phyloP scores from a whole-genome alignment of 2,797 vertebrate species.

The Enteromius unitaeniatus region DNA sequence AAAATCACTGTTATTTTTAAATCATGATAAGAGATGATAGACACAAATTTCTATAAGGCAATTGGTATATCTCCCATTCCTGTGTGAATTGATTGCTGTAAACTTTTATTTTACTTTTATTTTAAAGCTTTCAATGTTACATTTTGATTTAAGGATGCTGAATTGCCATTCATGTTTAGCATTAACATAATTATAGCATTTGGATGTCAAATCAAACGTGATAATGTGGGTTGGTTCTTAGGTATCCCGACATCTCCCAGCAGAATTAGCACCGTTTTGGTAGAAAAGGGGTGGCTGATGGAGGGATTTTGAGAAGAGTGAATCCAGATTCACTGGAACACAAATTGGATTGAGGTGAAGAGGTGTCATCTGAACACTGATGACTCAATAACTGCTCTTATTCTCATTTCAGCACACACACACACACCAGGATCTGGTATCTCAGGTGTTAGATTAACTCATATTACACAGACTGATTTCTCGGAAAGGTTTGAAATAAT shows the following conservation, averaged over 20 bases:
- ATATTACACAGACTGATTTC: not conserved
- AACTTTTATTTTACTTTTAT: too few species aligned
- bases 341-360: slow-evolving; percentile 3
- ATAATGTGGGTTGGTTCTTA: not conserved
- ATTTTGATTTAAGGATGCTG: too few species aligned
- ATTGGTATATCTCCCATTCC: too few species aligned
- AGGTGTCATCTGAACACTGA: not conserved
- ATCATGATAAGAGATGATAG: too few species aligned
- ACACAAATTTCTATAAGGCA: too few species aligned
- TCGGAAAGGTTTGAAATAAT: slow-evolving; percentile 9
- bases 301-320: not conserved
- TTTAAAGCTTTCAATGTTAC: too few species aligned
- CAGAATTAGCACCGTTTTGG: not conserved
- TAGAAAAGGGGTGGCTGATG: too few species aligned
- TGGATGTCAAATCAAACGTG: not conserved
- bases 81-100: too few species aligned
- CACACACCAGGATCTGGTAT: not conserved
- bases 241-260: not conserved
- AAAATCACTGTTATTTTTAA: too few species aligned
- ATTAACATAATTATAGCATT: too few species aligned
- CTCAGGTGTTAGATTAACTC: slow-evolving; percentile 28
- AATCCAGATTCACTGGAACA: not conserved
- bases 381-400: slow-evolving; percentile 5
- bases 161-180: too few species aligned
- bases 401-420: not conserved